phyloP scores from a whole-genome alignment of 2,888 invertebrate species.

The Dynastes grantii region DNA sequence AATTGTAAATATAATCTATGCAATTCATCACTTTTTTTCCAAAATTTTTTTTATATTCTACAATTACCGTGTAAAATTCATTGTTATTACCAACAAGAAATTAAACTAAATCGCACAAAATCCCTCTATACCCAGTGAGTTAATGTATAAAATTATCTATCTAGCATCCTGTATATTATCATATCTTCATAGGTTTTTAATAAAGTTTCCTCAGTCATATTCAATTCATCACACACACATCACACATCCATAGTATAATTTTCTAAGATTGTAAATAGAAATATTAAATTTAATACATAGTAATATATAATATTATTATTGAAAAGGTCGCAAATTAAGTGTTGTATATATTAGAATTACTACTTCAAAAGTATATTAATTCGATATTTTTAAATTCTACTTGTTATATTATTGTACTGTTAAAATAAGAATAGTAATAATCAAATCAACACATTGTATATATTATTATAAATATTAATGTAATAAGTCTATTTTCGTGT shows the following conservation, averaged over 20 bases:
- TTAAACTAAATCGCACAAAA: too few species aligned
- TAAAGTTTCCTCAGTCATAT: too few species aligned
- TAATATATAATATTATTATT: constrained; percentile 7
- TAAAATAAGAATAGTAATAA: constrained; percentile 5
- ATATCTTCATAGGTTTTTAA: too few species aligned
- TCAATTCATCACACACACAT: not conserved
- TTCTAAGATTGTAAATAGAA: constrained; percentile 7
- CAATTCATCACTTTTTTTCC: too few species aligned
- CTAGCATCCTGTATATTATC: too few species aligned
- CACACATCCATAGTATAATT: not conserved
- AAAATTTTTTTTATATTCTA: too few species aligned
- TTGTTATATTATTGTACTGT: constrained; percentile 13
- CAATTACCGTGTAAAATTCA: too few species aligned
- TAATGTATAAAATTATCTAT: too few species aligned
- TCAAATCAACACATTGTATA: constrained; percentile 26
- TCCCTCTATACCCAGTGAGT: too few species aligned
- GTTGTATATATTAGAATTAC: constrained; percentile 24
- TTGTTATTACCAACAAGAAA: too few species aligned
- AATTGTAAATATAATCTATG: too few species aligned
- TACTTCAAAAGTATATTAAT: constrained; percentile 2
- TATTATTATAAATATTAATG: constrained; percentile 26
- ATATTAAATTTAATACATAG: not conserved
- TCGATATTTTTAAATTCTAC: not conserved
- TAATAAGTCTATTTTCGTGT: not conserved
- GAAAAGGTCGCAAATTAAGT: not conserved